Evolutionary conservation across 2,113 vertebrate species (phyloP).

Genomic region (Xenopus laevis): DNA sequence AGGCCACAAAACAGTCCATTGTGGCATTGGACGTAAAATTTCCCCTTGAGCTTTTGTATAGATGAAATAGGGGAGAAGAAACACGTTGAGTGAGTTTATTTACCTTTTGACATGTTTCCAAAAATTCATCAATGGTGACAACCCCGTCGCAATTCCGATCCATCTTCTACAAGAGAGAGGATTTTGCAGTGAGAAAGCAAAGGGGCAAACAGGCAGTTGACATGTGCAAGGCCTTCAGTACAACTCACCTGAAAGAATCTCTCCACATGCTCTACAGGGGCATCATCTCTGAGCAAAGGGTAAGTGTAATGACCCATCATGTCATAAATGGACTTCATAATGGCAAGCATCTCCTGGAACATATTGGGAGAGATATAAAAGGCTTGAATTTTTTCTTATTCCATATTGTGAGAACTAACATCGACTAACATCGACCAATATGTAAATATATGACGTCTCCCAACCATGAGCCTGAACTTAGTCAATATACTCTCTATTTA

Average conservation of each 20-base stretch:
- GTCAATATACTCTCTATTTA: no score
- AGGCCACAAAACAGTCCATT: no score
- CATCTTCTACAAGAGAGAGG: slow-evolving; percentile 67
- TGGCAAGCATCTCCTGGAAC: slow-evolving; percentile 87
- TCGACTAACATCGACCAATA: no score
- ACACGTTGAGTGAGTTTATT: neutral
- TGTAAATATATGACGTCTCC: no score
- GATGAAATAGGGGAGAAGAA: fast-evolving
- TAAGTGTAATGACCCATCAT: slow-evolving; percentile 95
- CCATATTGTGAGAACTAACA: no score
- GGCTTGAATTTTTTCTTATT: neutral
- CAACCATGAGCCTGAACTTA: no score
- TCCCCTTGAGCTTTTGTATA: no score
- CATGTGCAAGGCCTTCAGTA: neutral
- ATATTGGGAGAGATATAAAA: neutral
- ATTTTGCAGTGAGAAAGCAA: neutral
- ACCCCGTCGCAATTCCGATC: slow-evolving; percentile 87
- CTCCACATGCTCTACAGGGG: slow-evolving; percentile 82
- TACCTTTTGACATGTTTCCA: slow-evolving; percentile 94
- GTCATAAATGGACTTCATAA: slow-evolving; percentile 94
- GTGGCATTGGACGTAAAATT: no score
- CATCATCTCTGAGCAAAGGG: slow-evolving; percentile 72
- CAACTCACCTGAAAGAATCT: slow-evolving; percentile 86
- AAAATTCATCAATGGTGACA: slow-evolving; percentile 92
- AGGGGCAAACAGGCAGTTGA: neutral